Base-by-base conservation (phyloP, 2,797 vertebrate genomes). In the Falco novaeseelandiae region DNA sequence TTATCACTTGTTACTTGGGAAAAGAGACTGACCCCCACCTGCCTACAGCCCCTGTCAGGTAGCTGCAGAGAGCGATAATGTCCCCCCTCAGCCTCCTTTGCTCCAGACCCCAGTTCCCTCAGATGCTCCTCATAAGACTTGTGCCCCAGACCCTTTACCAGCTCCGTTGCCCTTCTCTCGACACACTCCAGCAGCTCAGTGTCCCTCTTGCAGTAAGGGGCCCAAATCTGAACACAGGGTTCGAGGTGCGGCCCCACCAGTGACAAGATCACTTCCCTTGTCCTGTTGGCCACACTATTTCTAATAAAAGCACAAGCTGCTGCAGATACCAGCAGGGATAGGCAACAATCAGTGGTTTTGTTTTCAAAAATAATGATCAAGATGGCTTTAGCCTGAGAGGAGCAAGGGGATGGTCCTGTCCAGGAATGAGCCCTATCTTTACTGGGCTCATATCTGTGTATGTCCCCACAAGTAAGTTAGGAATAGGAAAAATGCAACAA, bases 101-200 rank as follows among this genome's bases (percentile, higher is more conserved):
- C 6, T 54, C 65, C 52, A 54, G 71, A n/a, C 7, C 6, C 0
- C 0, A 40, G 38, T 8, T 77, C 34, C 10, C 22, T 65, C 52
- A 54, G 26, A 25, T 6, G 11, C 21, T 48, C 13, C 63, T 48
- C 23, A 36, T 0, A 71, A 32, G 9, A 27, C 4, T 19, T 34
- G n/a, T 32, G 29, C 58, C 71, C 18, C 38, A 77, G 51, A 30
- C 4, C 9, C 21, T 54, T 54, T 8, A 29, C 8, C 20, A 69
- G 14, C 42, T 62, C 44, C 23, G 6, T 20, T 20, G 30, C 22
- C 29, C 21, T 63, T 46, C n/a, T 48, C 40, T 29, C 58, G 38
- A 59, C 9, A 7, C 0, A 0, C 9, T 77, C 30, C 30, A 77
- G 13, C 6, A 0, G 5, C 6, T 22, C 32, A 38, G 12, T 15